Conservation (phyloP, 2,797 vertebrate species). For the Anas georgica region DNA sequence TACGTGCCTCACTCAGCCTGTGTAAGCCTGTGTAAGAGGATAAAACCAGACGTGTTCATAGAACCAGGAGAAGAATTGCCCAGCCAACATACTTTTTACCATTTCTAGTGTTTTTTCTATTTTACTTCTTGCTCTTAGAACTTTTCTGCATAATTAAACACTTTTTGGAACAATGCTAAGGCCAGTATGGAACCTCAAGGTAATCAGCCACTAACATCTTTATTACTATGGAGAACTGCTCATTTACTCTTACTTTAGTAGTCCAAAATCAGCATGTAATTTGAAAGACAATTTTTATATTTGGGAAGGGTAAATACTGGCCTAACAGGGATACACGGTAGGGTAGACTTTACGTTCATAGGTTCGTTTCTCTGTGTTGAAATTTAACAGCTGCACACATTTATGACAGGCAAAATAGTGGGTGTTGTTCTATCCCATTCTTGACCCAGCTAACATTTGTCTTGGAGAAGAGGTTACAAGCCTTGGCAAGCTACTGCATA, state of each 20-base stretch:
- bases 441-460: constrained; percentile 4
- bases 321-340: background rate
- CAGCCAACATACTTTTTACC: background rate
- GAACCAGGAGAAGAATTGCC: background rate
- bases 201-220: background rate
- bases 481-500: background rate
- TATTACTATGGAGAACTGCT: background rate
- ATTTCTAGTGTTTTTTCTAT: background rate
- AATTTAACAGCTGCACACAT: constrained; percentile 16
- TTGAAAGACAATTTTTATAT: background rate
- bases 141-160: background rate
- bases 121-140: background rate
- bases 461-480: constrained; percentile 18
- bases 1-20: background rate
- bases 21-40: background rate
- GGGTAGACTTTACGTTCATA: background rate
- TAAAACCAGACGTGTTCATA: background rate
- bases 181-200: background rate
- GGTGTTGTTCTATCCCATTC: background rate
- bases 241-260: background rate
- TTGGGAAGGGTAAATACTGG: background rate
- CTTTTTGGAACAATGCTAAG: background rate
- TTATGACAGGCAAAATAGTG: background rate
- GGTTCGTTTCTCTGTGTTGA: constrained; percentile 1
- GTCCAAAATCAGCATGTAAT: background rate